Evolutionary conservation across 2,797 vertebrate species (phyloP).

Genomic region (Sphenodon punctatus): DNA sequence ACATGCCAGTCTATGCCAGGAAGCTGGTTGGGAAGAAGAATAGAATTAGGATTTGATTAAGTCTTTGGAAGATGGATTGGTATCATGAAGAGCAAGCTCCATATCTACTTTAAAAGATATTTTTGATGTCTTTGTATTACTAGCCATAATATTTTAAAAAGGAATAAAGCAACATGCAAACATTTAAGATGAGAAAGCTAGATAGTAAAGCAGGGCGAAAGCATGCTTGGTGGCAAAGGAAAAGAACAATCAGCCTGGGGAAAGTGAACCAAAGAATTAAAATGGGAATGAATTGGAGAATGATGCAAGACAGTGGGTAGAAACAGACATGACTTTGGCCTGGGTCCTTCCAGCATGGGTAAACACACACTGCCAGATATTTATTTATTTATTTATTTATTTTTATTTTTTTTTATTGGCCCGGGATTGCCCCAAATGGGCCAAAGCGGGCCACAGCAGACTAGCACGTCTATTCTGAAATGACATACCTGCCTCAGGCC

Average conservation of each 20-base stretch:
- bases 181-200: background rate
- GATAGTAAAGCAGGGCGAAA: background rate
- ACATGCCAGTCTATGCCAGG: background rate
- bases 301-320: background rate
- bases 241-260: constrained; percentile 2
- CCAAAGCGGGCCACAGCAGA: too few species aligned
- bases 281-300: background rate
- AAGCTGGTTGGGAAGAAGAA: background rate
- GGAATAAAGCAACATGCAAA: background rate
- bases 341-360: too few species aligned
- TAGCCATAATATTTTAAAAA: background rate
- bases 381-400: background rate
- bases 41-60: background rate
- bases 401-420: too few species aligned
- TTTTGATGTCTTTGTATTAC: background rate
- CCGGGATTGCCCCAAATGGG: too few species aligned
- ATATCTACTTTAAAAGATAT: background rate
- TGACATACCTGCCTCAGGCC: too few species aligned
- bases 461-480: too few species aligned
- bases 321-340: too few species aligned
- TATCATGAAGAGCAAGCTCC: background rate
- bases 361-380: too few species aligned
- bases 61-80: background rate
- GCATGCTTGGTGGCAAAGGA: background rate
- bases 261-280: background rate